Percentiles rank a stretch among this genome's conserved stretches.
phyloP scores from a whole-genome alignment of 2,797 vertebrate species.

The Tapera naevia region DNA sequence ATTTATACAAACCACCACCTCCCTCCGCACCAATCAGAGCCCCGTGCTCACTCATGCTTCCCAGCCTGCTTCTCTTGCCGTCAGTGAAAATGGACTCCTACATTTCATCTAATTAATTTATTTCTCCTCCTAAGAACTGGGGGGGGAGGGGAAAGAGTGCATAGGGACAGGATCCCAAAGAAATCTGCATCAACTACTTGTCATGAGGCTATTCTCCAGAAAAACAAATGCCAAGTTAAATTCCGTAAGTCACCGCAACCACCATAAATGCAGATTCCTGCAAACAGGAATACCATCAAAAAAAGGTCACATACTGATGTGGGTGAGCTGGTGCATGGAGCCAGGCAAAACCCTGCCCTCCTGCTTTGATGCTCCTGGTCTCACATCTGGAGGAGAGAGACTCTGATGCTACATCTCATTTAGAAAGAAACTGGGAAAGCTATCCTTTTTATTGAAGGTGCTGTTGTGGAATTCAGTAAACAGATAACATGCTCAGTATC shows the following conservation, averaged over 20 bases:
- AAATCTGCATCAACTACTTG: background rate
- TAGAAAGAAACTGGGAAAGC: background rate
- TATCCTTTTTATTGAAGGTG: background rate
- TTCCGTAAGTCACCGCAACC: background rate
- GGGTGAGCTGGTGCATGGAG: background rate
- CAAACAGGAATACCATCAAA: conserved; percentile 6
- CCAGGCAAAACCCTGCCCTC: background rate
- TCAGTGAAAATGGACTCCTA: background rate
- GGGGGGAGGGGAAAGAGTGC: background rate
- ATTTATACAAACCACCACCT: background rate
- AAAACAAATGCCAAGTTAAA: conserved; percentile 41
- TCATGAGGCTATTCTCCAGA: background rate
- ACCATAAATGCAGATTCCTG: background rate
- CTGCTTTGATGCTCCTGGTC: background rate
- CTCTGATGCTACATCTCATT: background rate
- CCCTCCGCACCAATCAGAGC: background rate
- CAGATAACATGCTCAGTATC: background rate
- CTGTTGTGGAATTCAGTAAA: conserved; percentile 21
- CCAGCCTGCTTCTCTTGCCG: background rate
- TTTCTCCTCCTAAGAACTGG: background rate
- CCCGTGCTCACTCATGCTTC: background rate
- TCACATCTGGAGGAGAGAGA: background rate
- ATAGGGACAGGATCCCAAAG: background rate
- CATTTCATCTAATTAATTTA: background rate
- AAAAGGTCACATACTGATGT: conserved; percentile 18